phyloP scores from a whole-genome alignment of 2,888 invertebrate species.

The Lithophane semibrunnea region DNA sequence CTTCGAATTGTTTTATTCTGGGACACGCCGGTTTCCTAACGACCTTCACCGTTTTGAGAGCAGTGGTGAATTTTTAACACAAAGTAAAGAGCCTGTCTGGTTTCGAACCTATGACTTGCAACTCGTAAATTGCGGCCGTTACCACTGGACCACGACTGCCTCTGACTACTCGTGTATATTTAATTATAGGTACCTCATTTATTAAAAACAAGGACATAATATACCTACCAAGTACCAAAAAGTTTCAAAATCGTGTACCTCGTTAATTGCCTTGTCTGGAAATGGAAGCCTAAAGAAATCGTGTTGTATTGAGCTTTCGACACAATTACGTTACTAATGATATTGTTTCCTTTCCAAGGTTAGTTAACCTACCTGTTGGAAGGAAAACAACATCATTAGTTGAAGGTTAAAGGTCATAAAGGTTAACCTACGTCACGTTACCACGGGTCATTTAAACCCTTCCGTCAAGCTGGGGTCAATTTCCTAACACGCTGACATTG shows the following conservation, averaged over 20 bases:
- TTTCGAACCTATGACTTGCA: too few species aligned
- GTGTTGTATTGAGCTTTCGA: neutral
- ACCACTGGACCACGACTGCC: too few species aligned
- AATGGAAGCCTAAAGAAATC: neutral
- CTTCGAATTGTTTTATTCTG: too few species aligned
- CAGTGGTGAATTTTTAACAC: too few species aligned
- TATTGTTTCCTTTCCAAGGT: conserved; percentile 8
- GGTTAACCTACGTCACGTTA: conserved; percentile 17
- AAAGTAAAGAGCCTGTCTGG: too few species aligned
- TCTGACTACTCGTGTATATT: too few species aligned
- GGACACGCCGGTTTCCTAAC: too few species aligned
- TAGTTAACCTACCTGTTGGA: neutral
- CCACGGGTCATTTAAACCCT: conserved; percentile 10
- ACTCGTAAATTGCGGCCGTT: too few species aligned
- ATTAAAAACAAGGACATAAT: neutral
- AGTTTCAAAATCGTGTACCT: neutral
- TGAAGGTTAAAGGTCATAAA: conserved; percentile 12
- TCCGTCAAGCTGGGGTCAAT: neutral
- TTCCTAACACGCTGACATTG: neutral
- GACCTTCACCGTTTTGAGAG: too few species aligned
- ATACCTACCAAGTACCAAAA: neutral
- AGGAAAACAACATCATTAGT: conserved; percentile 13
- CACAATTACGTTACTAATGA: neutral
- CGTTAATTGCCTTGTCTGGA: neutral
- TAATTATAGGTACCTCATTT: neutral